Percentiles rank a stretch among this genome's conserved stretches.
These are phyloP conservation scores for Encarsia formosa DNA, from an alignment of 2,888 invertebrate species.

Conservation along the genomic window DNA sequence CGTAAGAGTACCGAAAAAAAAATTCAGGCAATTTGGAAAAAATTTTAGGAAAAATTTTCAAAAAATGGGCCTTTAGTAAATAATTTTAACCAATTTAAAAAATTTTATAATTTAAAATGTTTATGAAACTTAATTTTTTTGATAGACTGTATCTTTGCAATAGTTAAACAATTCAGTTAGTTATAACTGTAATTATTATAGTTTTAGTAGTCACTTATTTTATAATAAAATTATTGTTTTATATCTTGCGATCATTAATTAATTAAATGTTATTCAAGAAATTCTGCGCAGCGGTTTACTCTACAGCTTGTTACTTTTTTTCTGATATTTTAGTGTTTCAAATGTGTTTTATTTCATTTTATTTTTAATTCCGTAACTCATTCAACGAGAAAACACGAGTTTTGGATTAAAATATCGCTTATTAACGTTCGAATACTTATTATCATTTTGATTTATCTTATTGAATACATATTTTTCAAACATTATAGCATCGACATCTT, in stretches of 20 bases:
- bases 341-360: slow-evolving; percentile 6
- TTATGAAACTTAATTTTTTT: no score
- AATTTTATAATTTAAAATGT: no score
- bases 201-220: slow-evolving; percentile 39
- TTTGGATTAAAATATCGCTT: slow-evolving; percentile 34
- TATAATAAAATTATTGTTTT: slow-evolving; percentile 39
- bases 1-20: no score
- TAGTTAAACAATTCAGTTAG: slow-evolving; percentile 42
- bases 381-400: slow-evolving; percentile 50
- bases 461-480: slow-evolving; percentile 4
- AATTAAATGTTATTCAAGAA: slow-evolving; percentile 32
- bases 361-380: slow-evolving; percentile 43
- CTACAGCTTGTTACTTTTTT: slow-evolving; percentile 10
- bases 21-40: no score
- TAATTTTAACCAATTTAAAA: no score
- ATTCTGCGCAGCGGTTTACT: no score
- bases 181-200: slow-evolving; percentile 35
- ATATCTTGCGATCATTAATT: slow-evolving; percentile 44
- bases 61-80: no score
- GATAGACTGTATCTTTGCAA: slow-evolving; percentile 33
- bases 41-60: no score
- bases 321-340: background rate
- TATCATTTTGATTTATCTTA: slow-evolving; percentile 13
- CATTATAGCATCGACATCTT: slow-evolving; percentile 11
- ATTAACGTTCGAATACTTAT: slow-evolving; percentile 20